phyloP scores from a whole-genome alignment of 2,797 vertebrate species.

The Hypotaenidia okinawae region DNA sequence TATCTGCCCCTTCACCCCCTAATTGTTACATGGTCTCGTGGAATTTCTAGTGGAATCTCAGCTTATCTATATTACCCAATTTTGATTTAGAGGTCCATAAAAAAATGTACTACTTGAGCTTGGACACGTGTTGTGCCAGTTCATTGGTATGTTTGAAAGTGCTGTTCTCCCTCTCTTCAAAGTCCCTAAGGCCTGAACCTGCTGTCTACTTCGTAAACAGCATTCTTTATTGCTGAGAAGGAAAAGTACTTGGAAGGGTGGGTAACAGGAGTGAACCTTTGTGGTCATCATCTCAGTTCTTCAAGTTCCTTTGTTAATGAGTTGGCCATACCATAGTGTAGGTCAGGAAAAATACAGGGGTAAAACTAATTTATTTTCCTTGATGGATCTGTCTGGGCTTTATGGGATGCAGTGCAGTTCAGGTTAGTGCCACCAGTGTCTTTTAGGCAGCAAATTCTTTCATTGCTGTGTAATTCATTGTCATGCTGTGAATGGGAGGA shows the following conservation, averaged over 20 bases:
- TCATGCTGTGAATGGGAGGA: conserved; percentile 13
- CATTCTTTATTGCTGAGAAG: background rate
- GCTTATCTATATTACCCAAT: background rate
- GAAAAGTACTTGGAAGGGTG: background rate
- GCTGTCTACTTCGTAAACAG: background rate
- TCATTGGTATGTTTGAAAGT: background rate
- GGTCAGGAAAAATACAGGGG: background rate
- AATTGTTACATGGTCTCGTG: background rate
- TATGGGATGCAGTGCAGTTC: background rate
- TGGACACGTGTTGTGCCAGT: background rate
- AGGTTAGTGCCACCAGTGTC: conserved; percentile 5
- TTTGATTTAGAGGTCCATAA: conserved; percentile 22
- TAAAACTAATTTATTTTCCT: background rate
- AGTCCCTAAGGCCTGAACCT: background rate
- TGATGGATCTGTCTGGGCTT: conserved; percentile 14
- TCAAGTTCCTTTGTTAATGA: background rate
- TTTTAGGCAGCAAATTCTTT: conserved; percentile 49
- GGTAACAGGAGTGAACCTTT: background rate
- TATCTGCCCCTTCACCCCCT: background rate
- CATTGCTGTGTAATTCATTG: conserved; percentile 53
- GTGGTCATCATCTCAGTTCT: background rate
- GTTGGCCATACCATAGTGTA: background rate
- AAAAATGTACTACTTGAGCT: background rate
- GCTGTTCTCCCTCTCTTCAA: background rate
- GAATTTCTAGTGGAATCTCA: conserved; percentile 22